Evolutionary conservation across 2,888 invertebrate genomes (phyloP).

Genomic region (Nezara viridula): DNA sequence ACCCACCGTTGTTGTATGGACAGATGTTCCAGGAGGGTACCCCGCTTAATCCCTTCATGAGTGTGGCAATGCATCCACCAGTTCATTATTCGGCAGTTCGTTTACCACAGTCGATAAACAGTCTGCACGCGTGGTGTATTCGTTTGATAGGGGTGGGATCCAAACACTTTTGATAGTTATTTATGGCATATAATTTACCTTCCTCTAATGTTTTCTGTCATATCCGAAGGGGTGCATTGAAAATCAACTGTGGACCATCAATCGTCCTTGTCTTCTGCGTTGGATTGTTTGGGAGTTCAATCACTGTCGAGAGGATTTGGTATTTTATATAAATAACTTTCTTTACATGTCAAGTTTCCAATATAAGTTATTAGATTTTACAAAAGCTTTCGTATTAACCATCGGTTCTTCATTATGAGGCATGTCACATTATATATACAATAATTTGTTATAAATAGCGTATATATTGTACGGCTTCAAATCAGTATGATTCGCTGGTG

Average conservation of each 20-base stretch:
- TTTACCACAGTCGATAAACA: not conserved
- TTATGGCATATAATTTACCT: constrained; percentile 36
- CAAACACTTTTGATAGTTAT: constrained; percentile 27
- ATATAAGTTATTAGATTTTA: too few species aligned
- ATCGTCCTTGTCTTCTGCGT: not conserved
- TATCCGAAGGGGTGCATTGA: not conserved
- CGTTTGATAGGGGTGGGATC: not conserved
- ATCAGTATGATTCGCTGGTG: too few species aligned
- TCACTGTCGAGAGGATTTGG: not conserved
- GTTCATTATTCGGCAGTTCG: constrained; percentile 9
- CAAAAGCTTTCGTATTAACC: too few species aligned
- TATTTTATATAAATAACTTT: not conserved
- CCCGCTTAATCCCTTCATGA: not conserved
- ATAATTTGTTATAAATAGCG: too few species aligned
- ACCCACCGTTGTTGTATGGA: not conserved
- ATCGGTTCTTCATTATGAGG: too few species aligned
- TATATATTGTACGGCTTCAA: too few species aligned
- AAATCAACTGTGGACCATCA: constrained; percentile 5
- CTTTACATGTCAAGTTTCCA: too few species aligned
- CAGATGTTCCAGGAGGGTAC: not conserved
- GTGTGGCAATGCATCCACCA: not conserved
- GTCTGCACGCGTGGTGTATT: not conserved
- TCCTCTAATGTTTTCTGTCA: constrained; percentile 24
- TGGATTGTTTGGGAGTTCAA: not conserved
- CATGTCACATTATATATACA: too few species aligned